Evolutionary conservation across 2,888 invertebrate genomes (phyloP), one percentile per base, ranked within the genome.

Genomic region (Dryobotodes eremita): DNA sequence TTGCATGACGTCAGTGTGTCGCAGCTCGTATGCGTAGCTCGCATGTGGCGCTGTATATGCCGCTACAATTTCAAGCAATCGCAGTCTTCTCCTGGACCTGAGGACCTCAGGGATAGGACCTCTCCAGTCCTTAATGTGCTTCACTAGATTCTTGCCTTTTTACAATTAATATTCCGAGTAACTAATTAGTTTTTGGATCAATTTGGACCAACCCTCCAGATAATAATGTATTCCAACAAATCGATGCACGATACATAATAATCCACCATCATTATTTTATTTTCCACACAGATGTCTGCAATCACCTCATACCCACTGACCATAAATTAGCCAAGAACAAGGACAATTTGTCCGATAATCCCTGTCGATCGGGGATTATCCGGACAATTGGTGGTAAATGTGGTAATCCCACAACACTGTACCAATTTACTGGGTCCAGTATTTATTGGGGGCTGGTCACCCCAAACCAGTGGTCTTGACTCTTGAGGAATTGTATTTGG

Each of bases 341-440:
- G 88, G 86, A 89, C 91, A 87, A 91, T 91, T 92, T 93, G 91
- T 90, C 90, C 88, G 83, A 79, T 92, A 94, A 94, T 93, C 94
- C 92, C 90, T 92, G 94, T 93, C 94, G 90, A 94, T 94, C 89
- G 93, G 87, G 93, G 92, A 94, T 94, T 93, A 94, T 92, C 91
- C 89, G 68, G 73, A 90, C 92, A 93, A 94, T 94, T 92, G 92
- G 79, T 80, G 84, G 88, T 94, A 94, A 94, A 91, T 93, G 80
- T 80, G 86, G 87, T 94, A 94, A 94, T 92, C 94, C 92, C 86
- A 91, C 92, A 91, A 91, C 90, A 93, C 89, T 91, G 88, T 77
- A 83, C 77, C 87, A 82, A 89, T 86, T 85, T 85, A 87, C 79
- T 74, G 82, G 53, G 88, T 84, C 88, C 86, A 80, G 84, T 94